These are phyloP conservation scores for Clivina fossor DNA, from an alignment of 2,888 invertebrate species.

Conservation along the genomic window DNA sequence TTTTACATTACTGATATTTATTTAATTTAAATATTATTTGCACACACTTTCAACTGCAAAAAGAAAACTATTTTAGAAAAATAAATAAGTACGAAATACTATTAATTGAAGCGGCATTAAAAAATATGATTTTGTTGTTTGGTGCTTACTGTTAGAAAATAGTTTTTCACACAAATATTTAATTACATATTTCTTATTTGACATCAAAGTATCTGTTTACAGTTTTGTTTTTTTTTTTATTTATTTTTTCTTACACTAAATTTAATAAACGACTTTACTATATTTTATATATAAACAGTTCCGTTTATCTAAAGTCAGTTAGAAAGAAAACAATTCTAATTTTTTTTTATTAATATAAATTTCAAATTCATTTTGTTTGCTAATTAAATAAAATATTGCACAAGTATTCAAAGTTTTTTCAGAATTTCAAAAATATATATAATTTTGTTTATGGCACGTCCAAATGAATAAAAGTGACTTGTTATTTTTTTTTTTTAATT, in stretches of 20 bases:
- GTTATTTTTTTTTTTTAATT: too few species aligned
- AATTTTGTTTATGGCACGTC: too few species aligned
- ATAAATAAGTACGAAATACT: conserved; percentile 13
- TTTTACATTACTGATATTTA: too few species aligned
- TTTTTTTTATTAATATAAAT: background rate
- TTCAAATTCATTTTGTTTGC: background rate
- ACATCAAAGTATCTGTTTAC: conserved; percentile 25
- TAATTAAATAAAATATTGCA: background rate
- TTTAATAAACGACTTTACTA: conserved; percentile 30
- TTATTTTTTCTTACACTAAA: conserved; percentile 24
- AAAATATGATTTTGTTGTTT: conserved; percentile 16
- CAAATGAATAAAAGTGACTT: too few species aligned
- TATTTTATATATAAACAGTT: conserved; percentile 22
- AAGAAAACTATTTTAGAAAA: too few species aligned
- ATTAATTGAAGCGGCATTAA: too few species aligned
- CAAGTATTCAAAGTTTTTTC: too few species aligned
- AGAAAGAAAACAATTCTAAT: conserved; percentile 13
- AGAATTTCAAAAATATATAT: too few species aligned
- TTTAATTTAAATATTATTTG: too few species aligned
- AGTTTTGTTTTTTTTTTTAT: conserved; percentile 17
- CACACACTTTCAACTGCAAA: too few species aligned
- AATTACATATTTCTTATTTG: conserved; percentile 10
- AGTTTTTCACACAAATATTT: conserved; percentile 25
- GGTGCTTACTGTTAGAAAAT: conserved; percentile 27
- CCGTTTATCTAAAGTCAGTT: conserved; percentile 21